phyloP scores from a whole-genome alignment of 2,888 invertebrate genomes.

The Alcis repandata region DNA sequence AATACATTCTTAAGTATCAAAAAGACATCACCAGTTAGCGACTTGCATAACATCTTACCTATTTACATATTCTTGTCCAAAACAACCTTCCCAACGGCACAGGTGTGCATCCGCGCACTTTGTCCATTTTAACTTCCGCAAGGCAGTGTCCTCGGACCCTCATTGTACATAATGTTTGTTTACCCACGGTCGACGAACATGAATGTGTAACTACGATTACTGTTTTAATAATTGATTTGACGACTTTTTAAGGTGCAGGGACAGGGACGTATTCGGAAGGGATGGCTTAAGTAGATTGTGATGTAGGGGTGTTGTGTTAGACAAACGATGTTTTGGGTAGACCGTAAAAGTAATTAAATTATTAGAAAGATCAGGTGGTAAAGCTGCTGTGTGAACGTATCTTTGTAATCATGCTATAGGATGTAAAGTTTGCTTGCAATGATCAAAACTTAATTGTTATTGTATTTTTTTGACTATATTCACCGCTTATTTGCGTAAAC shows the following conservation, averaged over 20 bases:
- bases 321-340: slow-evolving; percentile 15
- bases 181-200: slow-evolving; percentile 52
- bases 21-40: background rate
- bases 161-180: slow-evolving; percentile 49
- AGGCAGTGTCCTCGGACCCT: slow-evolving; percentile 46
- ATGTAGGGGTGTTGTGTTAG: slow-evolving; percentile 10
- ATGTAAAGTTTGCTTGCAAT: no score
- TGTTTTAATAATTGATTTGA: slow-evolving; percentile 54
- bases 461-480: no score
- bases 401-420: background rate
- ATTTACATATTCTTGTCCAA: slow-evolving; percentile 38
- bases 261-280: slow-evolving; percentile 34
- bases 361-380: background rate
- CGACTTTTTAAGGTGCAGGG: slow-evolving; percentile 46
- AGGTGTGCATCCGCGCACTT: slow-evolving; percentile 54
- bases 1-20: no score
- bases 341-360: slow-evolving; percentile 2
- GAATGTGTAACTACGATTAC: slow-evolving; percentile 59
- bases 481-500: no score
- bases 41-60: slow-evolving; percentile 10
- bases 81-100: slow-evolving; percentile 58
- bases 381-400: background rate
- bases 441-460: no score
- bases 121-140: slow-evolving; percentile 37
- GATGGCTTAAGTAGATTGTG: slow-evolving; percentile 43